Evolutionary conservation across 2,797 vertebrate species (phyloP), one percentile per base, ranked within the genome.

Genomic region (Dryobates pubescens): DNA sequence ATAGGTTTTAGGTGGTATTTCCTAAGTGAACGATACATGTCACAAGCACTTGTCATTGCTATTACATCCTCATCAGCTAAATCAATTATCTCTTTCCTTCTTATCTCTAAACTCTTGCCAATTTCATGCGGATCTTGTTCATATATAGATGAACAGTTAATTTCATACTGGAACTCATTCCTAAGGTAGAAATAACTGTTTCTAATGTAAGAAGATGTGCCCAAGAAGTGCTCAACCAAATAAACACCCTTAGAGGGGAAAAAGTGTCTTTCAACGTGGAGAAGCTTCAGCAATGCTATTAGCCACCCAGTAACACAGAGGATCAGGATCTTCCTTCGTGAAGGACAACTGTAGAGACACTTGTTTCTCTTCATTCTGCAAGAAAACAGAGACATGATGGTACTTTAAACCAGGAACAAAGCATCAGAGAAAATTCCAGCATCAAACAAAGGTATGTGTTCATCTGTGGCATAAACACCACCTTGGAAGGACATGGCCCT

Each of bases 121-220:
- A 99, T 98, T 96, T 99, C 99, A 93, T 85, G 92, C 9, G 99
- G 98, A 82, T 99, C 99, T 64, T 98, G 97, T 57, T 99, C 96
- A 30, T 98, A 99, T 96, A 99, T 86, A 68, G 96, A 98, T 0
- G 98, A 98, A 96, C 99, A 99, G 96, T 98, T 98, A 86, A 99
- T 95, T 57, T 97, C 93, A 79, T 97, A 95, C 29, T 91, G 97
- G 30, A 92, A 68, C 7, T 94, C 87, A 67, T 94, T 92, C 81
- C 51, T 89, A 12, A 90, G 7, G 8, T 89, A 82, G 9, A 93
- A 79, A 38, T 97, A 96, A 20, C 96, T 97, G 93, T 96, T 93
- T 65, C 93, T 97, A 58, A 97, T 96, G 10, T 97, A 97, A 79
- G 96, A 95, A 14, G 96, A 97, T 32, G 98, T 97, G 86, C 98